Evolutionary conservation across 2,888 invertebrate species (phyloP), one percentile per base, ranked within the genome.

Genomic region (Ptychoptera albimana): DNA sequence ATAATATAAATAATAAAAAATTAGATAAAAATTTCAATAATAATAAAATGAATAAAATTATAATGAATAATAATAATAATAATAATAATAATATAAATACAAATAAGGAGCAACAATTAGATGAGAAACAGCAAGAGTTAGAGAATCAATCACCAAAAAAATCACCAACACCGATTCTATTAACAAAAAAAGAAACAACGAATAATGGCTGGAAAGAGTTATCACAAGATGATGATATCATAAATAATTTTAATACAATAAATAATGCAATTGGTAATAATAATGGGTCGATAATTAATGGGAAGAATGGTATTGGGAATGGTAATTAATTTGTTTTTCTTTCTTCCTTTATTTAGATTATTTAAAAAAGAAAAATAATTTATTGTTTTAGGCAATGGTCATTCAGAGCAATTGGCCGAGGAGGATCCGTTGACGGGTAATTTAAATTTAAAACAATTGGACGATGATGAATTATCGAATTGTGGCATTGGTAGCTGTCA

Each of bases 401-500:
- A 38, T 16, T 29, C 39, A 38, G 42, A 48, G 32, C 45, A 45
- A 39, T 15, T 48, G 12, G 58, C 60, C 30, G 65, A 66, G 48
- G 58, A 58, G 49, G 63, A 64, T 39, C 64, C 66, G 0, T 51
- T 66, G 1, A 66, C 66, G 0, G 64, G 64, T 2, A 48, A 54
- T 11, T 54, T 56, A 39, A 49, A 52, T 39, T 23, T 37, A 16
- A 30, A 32, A 11, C 35, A 39, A 37, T 35, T 39, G 9, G 7
- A 36, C 8, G 46, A 46, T 15, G 48, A 47, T 48, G 68, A 65
- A 69, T 67, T 35, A 73, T 53, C 61, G 12, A 55, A 53, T 55
- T 89, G 88, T 66, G 89, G 89, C 41, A 73, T 88, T 55, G 86
- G 85, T 49, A 78, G 79, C 45, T 84, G 81, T 56, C 71, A 79